phyloP scores from a whole-genome alignment of 2,113 vertebrate species.

The Trinectes maculatus region DNA sequence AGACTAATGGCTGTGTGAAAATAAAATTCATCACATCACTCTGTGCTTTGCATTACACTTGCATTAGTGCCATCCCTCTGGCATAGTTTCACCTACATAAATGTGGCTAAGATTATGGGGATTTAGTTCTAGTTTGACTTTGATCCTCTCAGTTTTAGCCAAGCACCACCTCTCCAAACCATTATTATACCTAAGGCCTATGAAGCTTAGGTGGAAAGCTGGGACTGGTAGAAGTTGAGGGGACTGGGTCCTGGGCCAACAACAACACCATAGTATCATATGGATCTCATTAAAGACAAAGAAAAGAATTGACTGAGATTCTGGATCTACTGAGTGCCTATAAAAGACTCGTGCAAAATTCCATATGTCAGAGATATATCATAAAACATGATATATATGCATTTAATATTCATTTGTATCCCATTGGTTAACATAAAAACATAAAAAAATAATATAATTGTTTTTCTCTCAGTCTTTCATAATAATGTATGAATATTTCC shows the following conservation, averaged over 20 bases:
- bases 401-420: neutral
- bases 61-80: slow-evolving; percentile 13
- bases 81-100: slow-evolving; percentile 4
- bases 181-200: slow-evolving; percentile 6
- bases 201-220: slow-evolving; percentile 15
- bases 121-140: slow-evolving; percentile 24
- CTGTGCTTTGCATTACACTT: slow-evolving; percentile 11
- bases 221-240: slow-evolving; percentile 4
- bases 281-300: slow-evolving; percentile 20
- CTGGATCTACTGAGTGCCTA: neutral
- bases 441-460: neutral
- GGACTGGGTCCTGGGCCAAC: slow-evolving; percentile 25
- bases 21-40: slow-evolving; percentile 9
- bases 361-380: neutral
- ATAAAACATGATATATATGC: neutral
- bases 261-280: slow-evolving; percentile 8
- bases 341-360: slow-evolving; percentile 16
- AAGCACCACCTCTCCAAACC: neutral
- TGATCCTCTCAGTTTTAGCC: neutral
- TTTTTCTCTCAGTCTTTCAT: neutral
- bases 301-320: slow-evolving; percentile 3
- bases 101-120: neutral
- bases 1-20: neutral
- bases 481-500: neutral
- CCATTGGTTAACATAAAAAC: neutral